These are phyloP conservation scores for Rhaphigaster nebulosa DNA, from an alignment of 2,888 invertebrate genomes.

Conservation along the genomic window DNA sequence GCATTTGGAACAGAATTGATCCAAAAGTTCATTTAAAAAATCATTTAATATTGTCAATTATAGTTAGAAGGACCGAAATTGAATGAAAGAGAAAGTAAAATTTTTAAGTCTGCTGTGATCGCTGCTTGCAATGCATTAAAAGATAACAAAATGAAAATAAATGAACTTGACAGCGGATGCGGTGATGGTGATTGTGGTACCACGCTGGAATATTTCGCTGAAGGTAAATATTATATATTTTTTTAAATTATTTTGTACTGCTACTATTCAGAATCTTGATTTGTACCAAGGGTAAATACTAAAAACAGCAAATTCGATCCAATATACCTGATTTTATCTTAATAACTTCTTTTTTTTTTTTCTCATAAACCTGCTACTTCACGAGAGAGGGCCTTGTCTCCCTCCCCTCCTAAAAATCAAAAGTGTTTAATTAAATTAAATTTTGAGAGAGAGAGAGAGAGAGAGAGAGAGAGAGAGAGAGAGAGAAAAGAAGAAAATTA, in stretches of 20 bases:
- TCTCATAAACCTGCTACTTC: too few relatives aligned
- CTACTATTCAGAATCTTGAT: too few relatives aligned
- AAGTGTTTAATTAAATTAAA: too few relatives aligned
- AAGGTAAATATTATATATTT: conserved; percentile 17
- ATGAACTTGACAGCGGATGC: conserved; percentile 74
- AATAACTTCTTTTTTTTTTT: too few relatives aligned
- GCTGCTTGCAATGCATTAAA: conserved; percentile 73
- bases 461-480: too few relatives aligned
- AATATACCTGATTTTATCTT: too few relatives aligned
- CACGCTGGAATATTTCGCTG: conserved; percentile 67
- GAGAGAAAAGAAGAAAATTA: too few relatives aligned
- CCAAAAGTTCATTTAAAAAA: not conserved
- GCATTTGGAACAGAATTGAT: not conserved
- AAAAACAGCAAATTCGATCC: too few relatives aligned
- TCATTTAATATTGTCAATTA: not conserved
- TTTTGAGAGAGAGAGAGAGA: too few relatives aligned
- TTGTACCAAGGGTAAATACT: too few relatives aligned
- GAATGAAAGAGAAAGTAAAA: conserved; percentile 62
- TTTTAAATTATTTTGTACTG: not conserved
- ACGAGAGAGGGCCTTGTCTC: too few relatives aligned
- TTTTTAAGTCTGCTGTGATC: conserved; percentile 69
- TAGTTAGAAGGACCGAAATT: conserved; percentile 51
- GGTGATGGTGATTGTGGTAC: conserved; percentile 79
- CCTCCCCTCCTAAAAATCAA: too few relatives aligned
- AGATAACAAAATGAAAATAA: conserved; percentile 73